Conservation (phyloP, 37 sponge, comb jelly and placozoan genomes). For the Cladorhizidae sp. region DNA sequence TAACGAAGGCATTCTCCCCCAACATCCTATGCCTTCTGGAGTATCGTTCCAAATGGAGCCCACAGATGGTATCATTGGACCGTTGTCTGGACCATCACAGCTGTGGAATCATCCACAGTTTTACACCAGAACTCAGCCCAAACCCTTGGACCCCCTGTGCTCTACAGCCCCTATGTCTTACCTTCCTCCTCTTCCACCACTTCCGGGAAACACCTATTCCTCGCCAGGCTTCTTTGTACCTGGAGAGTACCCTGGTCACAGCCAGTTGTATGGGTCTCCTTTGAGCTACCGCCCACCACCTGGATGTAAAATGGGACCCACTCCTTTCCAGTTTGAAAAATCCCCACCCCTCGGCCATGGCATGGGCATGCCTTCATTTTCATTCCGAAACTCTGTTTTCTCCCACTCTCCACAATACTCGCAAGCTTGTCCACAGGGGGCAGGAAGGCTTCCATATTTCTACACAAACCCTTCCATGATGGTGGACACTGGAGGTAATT, state of each 20-base stretch:
- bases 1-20: background rate
- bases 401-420: background rate
- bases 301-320: background rate
- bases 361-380: too few species aligned
- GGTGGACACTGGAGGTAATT: background rate
- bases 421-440: background rate
- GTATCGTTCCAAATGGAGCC: background rate
- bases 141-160: too few species aligned
- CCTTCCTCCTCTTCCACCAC: slow-evolving; percentile 24
- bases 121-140: too few species aligned
- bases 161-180: background rate
- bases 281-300: background rate
- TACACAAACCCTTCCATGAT: background rate
- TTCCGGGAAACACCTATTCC: slow-evolving; percentile 8
- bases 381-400: background rate
- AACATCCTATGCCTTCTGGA: background rate
- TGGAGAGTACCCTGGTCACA: background rate
- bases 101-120: too few species aligned
- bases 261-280: background rate
- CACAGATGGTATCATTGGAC: background rate
- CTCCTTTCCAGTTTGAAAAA: background rate
- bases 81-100: background rate
- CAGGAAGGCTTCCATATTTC: background rate
- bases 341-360: background rate
- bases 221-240: background rate